Base-by-base conservation (phyloP, 2,888 invertebrate genomes). In the Ceriagrion tenellum region DNA sequence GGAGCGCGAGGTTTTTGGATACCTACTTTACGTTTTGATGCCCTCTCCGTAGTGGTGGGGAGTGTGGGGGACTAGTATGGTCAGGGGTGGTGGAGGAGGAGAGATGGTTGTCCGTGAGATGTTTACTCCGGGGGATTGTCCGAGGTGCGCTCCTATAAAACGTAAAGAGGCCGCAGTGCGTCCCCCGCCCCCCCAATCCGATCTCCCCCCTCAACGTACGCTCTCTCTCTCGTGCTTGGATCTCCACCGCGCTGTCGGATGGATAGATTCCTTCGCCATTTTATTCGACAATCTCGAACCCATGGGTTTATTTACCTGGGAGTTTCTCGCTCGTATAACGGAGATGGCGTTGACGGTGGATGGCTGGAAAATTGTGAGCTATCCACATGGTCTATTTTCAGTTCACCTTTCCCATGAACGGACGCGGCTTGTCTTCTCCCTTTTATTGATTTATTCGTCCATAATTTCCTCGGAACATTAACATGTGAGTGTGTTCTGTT, bases 11-110 rank as follows among this genome's bases (percentile, higher is more conserved):
- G 81, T 35, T 35, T 35, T 81, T 16, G 81, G 13, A n/a, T 69
- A 12, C 59, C 69, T 69, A 69, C 69, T 81, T 30, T 26, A 81
- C 81, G 81, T 26, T 81, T 81, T 81, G 81, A 81, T 81, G 81
- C 30, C 81, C 81, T 13, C 81, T 35, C 81, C 35, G 2, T 4
- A n/a, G 20, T 35, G 81, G 30, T 1, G 1, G 81, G 81, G 13
- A 35, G 81, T 13, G 18, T 26, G 6, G 12, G 81, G 81, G n/a
- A n/a, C n/a, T n/a, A n/a, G n/a, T n/a, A n/a, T n/a, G n/a, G n/a
- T n/a, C n/a, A n/a, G n/a, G 35, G 30, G 81, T 30, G 35, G 13
- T 81, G 69, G 10, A 10, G n/a, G 69, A 69, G 10, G 69, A 20
- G 69, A n/a, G 69, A 26, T 3, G 69, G 69, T 26, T 69, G 47